Evolutionary conservation across 2,113 vertebrate species (phyloP).

Genomic region (Parus major): DNA sequence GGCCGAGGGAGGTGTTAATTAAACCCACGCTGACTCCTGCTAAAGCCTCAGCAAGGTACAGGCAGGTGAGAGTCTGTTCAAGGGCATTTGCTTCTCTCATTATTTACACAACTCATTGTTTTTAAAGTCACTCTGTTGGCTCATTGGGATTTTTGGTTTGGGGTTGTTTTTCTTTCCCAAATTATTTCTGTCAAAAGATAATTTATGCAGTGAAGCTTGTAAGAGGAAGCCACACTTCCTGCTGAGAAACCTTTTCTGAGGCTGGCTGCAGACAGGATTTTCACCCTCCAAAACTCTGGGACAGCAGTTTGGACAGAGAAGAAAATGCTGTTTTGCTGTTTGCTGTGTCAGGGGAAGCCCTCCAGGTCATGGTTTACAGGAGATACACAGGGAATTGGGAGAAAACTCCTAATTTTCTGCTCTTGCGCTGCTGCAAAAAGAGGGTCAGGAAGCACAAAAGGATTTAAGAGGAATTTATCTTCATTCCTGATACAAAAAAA

Average conservation of each 20-base stretch:
- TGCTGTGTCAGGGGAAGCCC: not conserved
- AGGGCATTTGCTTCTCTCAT: not conserved
- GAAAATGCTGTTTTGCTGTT: not conserved
- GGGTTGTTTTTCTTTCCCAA: not conserved
- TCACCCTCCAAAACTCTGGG: no score
- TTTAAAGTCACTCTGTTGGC: not conserved
- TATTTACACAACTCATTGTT: not conserved
- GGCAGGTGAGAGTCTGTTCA: not conserved
- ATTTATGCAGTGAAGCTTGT: not conserved
- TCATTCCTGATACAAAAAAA: not conserved
- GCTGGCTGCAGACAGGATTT: not conserved
- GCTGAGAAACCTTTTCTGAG: not conserved
- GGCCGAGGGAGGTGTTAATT: conserved; percentile 30
- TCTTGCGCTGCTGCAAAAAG: not conserved
- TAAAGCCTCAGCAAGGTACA: not conserved
- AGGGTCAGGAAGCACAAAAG: not conserved
- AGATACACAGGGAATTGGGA: fast-evolving
- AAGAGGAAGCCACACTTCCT: not conserved
- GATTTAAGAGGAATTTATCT: not conserved
- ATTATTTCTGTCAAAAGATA: not conserved
- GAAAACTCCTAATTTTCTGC: not conserved
- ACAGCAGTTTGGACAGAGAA: not conserved
- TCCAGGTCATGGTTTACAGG: not conserved
- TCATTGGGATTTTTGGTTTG: not conserved
- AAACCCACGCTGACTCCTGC: not conserved